A percentile compares a stretch with the other conserved stretches of the same genome.
These are phyloP conservation scores for Pachyrhynchus sulphureomaculatus DNA, from an alignment of 1,140 invertebrate genomes.

Conservation along the genomic window DNA sequence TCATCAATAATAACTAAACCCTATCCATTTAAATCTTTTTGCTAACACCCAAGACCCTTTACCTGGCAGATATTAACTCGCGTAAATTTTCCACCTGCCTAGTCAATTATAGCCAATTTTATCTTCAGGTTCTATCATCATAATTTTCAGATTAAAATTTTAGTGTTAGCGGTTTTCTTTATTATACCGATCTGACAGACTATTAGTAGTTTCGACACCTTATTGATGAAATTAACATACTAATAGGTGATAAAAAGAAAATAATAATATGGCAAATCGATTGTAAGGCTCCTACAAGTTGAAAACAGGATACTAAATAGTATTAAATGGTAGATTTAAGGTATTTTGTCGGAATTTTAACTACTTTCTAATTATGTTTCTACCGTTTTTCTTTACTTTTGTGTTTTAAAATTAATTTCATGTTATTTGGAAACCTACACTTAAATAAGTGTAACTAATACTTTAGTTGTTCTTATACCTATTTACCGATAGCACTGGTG, in stretches of 20 bases:
- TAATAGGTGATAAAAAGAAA: slow-evolving; percentile 3
- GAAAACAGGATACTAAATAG: background rate
- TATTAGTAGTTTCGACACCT: slow-evolving; percentile 8
- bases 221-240: slow-evolving; percentile 3
- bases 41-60: background rate
- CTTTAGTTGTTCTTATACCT: too few relatives aligned
- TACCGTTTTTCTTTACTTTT: too few relatives aligned
- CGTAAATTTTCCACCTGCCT: slow-evolving; percentile 1
- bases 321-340: background rate
- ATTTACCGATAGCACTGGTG: too few relatives aligned
- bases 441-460: too few relatives aligned
- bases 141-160: background rate
- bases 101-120: slow-evolving; percentile 2
- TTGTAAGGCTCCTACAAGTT: background rate
- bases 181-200: background rate
- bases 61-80: too few relatives aligned
- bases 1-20: too few relatives aligned
- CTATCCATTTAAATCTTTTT: too few relatives aligned
- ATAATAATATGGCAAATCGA: background rate
- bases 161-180: background rate
- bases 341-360: too few relatives aligned
- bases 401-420: too few relatives aligned
- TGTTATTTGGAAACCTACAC: too few relatives aligned
- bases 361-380: too few relatives aligned
- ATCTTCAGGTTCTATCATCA: slow-evolving; percentile 6